phyloP scores from a whole-genome alignment of 1,140 invertebrate genomes.

The Ceratitis capitata region DNA sequence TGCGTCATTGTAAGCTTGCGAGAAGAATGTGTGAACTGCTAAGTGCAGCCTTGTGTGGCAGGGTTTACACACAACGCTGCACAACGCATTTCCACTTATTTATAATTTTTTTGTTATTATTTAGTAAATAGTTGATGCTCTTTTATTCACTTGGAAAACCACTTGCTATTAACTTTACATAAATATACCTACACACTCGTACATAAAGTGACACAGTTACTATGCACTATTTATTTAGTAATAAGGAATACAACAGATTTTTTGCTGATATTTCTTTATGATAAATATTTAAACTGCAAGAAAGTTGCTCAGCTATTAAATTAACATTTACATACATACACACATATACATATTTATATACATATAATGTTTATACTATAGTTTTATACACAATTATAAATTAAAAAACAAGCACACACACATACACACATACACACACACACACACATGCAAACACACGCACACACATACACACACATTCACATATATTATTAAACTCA shows the following conservation, averaged over 20 bases:
- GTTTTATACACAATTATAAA: background rate
- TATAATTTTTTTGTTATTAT: background rate
- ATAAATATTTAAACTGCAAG: too few relatives aligned
- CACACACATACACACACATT: background rate
- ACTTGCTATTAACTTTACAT: background rate
- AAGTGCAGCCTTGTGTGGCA: background rate
- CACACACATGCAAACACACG: background rate
- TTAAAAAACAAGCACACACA: background rate
- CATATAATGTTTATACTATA: background rate
- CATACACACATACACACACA: background rate
- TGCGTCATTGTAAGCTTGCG: background rate
- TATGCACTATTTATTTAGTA: background rate
- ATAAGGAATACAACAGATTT: background rate
- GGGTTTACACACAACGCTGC: background rate
- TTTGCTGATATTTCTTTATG: background rate
- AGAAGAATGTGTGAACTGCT: background rate
- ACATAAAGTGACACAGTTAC: too few relatives aligned
- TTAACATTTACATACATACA: background rate
- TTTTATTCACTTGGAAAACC: background rate
- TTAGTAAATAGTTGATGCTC: background rate
- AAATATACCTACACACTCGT: too few relatives aligned
- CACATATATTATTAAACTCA: background rate
- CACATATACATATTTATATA: background rate
- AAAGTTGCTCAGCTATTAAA: constrained; percentile 17
- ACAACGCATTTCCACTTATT: background rate